Conservation (phyloP, 2,113 vertebrate genomes). For the Platycercus adscitus region DNA sequence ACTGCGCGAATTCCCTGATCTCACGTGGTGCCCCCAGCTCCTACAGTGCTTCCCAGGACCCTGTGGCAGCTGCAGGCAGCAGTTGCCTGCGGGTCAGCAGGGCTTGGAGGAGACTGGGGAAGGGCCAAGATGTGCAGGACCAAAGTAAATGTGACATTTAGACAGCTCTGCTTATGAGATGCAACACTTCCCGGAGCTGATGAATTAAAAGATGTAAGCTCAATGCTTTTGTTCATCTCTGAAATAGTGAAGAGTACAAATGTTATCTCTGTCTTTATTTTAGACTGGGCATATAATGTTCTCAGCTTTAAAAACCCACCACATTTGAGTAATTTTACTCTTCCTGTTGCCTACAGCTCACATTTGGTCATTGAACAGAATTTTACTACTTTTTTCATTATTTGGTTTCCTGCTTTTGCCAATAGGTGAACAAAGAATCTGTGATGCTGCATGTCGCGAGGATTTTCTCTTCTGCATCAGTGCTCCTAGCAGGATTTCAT, state of each 20-base stretch:
- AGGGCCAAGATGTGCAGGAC: not conserved
- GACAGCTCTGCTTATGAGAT: not conserved
- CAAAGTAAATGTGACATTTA: not conserved
- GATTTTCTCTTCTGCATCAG: not conserved
- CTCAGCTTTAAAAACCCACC: not conserved
- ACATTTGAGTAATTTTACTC: not conserved
- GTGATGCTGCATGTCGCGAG: not conserved
- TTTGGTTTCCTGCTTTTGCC: not conserved
- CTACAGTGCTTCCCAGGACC: not conserved
- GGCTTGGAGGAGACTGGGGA: not conserved
- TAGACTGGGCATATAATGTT: not conserved
- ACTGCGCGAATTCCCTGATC: not conserved
- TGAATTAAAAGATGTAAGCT: not conserved
- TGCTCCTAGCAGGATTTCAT: not conserved
- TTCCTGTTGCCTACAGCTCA: not conserved
- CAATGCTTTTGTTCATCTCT: not conserved
- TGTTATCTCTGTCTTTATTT: not conserved
- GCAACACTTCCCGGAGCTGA: not conserved
- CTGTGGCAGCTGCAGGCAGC: not conserved
- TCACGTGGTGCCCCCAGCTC: not conserved
- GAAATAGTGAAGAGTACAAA: not conserved
- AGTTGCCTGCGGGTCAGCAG: rapidly evolving
- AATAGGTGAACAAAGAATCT: not conserved
- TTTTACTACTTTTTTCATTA: not conserved
- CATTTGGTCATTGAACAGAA: not conserved